Conservation (phyloP, 2,888 invertebrate species). For the Apocheima hispidaria region DNA sequence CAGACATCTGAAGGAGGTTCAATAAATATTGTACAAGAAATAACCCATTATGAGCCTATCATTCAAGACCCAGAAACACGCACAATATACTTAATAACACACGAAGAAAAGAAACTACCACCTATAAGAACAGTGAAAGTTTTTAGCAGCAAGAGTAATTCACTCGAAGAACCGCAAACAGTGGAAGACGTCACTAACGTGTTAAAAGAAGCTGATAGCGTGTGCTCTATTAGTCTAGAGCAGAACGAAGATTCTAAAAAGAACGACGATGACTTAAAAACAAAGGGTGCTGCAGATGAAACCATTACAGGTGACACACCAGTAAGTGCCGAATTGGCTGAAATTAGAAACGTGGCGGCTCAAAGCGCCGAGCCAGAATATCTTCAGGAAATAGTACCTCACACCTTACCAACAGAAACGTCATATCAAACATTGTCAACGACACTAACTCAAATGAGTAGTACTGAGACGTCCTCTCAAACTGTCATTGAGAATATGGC, state of each 20-base stretch:
- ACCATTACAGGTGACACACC: neutral
- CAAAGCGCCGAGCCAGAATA: neutral
- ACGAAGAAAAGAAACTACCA: slow-evolving; percentile 89
- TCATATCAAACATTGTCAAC: neutral
- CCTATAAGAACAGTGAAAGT: slow-evolving; percentile 86
- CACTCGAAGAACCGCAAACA: slow-evolving; percentile 61
- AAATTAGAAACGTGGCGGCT: slow-evolving; percentile 8
- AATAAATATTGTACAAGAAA: slow-evolving; percentile 67
- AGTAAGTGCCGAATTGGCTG: neutral
- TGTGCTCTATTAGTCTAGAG: slow-evolving; percentile 58
- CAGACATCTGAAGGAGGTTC: slow-evolving; percentile 62
- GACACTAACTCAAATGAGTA: slow-evolving; percentile 9
- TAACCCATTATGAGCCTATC: slow-evolving; percentile 64
- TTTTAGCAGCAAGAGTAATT: slow-evolving; percentile 88
- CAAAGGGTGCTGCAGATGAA: neutral
- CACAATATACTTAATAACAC: slow-evolving; percentile 89
- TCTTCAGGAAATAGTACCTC: neutral
- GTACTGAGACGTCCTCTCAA: slow-evolving; percentile 15
- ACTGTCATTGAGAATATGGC: slow-evolving; percentile 20
- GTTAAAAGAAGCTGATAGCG: slow-evolving; percentile 52
- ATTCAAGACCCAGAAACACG: slow-evolving; percentile 70
- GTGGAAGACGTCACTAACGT: slow-evolving; percentile 44
- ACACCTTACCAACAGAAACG: neutral
- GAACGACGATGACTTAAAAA: slow-evolving; percentile 6
- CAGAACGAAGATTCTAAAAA: slow-evolving; percentile 19